These are phyloP conservation scores for Arothron firmamentum DNA, from an alignment of 2,113 vertebrate genomes.

Conservation along the genomic window DNA sequence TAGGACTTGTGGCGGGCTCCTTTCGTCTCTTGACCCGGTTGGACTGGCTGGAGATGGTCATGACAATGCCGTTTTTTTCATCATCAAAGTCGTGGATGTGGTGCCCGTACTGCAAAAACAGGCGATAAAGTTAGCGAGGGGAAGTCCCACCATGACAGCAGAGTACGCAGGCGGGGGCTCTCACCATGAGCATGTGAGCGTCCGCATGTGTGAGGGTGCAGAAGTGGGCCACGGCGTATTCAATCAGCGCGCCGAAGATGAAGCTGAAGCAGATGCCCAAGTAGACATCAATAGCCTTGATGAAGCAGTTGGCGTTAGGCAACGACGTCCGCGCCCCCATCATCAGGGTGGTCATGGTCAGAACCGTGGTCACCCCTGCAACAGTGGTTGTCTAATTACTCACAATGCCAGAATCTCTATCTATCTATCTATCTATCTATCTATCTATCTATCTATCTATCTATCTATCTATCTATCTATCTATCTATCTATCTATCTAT, in stretches of 20 bases:
- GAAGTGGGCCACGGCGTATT: conserved; percentile 88
- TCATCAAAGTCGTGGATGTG: conserved; percentile 74
- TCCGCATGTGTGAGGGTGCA: conserved; percentile 78
- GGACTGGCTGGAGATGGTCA: conserved; percentile 72
- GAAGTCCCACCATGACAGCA: background rate
- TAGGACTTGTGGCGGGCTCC: conserved; percentile 35
- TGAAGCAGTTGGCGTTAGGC: conserved; percentile 89
- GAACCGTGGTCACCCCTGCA: conserved; percentile 84
- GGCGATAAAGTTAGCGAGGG: background rate
- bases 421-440: too few species aligned
- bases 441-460: too few species aligned
- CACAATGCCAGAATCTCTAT: too few species aligned
- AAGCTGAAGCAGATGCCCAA: conserved; percentile 90
- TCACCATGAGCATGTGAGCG: conserved; percentile 74
- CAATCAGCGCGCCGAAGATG: conserved; percentile 86
- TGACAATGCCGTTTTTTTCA: conserved; percentile 80
- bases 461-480: background rate
- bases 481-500: background rate
- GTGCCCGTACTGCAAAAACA: conserved; percentile 65
- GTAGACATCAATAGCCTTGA: conserved; percentile 89
- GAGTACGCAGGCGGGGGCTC: conserved; percentile 2
- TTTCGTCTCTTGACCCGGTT: conserved; percentile 66
- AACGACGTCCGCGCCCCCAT: conserved; percentile 87
- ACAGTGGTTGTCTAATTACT: background rate
- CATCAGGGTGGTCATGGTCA: conserved; percentile 91